A percentile compares a stretch with the other conserved stretches of the same genome.
Conservation (phyloP, 2,888 invertebrate species). For the Melikaiella ostensackeni region DNA sequence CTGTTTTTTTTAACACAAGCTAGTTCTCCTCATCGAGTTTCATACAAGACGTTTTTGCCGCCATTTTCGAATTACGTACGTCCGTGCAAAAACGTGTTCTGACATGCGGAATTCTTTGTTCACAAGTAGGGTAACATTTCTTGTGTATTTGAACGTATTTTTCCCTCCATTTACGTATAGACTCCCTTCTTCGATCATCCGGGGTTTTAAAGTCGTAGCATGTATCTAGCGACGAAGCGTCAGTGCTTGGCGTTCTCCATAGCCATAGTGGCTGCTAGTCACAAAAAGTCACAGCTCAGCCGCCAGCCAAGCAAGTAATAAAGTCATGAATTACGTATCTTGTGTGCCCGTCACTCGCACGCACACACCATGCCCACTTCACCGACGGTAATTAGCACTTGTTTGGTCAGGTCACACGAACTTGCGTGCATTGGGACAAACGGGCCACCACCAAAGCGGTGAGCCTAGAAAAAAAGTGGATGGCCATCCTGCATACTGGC, state of each 20-base stretch:
- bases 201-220: slow-evolving; percentile 10
- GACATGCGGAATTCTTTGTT: slow-evolving; percentile 14
- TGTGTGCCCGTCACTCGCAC: slow-evolving; percentile 56
- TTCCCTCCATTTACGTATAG: slow-evolving; percentile 6
- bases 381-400: slow-evolving; percentile 58
- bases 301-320: slow-evolving; percentile 55
- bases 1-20: neutral
- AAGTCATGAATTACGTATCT: slow-evolving; percentile 60
- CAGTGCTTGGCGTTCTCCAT: neutral
- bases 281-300: slow-evolving; percentile 40
- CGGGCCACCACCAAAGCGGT: slow-evolving; percentile 51
- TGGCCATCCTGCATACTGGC: slow-evolving; percentile 38
- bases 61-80: neutral
- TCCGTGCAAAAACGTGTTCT: slow-evolving; percentile 18
- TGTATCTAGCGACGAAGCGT: neutral
- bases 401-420: slow-evolving; percentile 57
- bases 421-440: slow-evolving; percentile 51
- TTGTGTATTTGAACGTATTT: slow-evolving; percentile 16
- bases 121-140: slow-evolving; percentile 1
- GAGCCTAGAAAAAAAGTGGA: slow-evolving; percentile 42
- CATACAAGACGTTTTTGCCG: neutral
- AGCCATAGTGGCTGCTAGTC: slow-evolving; percentile 13
- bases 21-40: neutral
- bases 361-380: slow-evolving; percentile 48
- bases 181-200: slow-evolving; percentile 26